phyloP scores from a whole-genome alignment of 2,888 invertebrate species.

The Tenthredo livida region DNA sequence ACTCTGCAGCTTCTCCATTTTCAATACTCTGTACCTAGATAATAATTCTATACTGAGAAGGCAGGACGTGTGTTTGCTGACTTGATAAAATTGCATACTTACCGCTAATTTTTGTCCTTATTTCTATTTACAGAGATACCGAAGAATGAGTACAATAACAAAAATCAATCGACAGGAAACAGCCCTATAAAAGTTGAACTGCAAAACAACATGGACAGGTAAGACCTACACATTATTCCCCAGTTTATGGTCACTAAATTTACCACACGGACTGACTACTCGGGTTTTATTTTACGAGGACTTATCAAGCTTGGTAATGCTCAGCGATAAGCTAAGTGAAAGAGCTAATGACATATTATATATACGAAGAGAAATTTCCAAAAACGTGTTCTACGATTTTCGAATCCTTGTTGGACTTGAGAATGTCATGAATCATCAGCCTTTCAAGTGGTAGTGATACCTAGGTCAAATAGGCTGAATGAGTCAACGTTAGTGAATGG shows the following conservation, averaged over 20 bases:
- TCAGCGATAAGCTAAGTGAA: not conserved
- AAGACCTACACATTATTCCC: slow-evolving; percentile 59
- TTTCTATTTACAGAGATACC: slow-evolving; percentile 87
- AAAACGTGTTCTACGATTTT: slow-evolving; percentile 35
- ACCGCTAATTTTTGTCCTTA: slow-evolving; percentile 58
- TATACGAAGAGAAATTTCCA: slow-evolving; percentile 4
- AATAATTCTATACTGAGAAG: not conserved
- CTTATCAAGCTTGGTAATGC: not conserved
- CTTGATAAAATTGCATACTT: not conserved
- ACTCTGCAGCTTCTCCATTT: not conserved
- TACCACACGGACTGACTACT: not conserved
- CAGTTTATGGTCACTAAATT: not conserved
- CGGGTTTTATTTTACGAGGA: not conserved
- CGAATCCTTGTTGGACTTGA: slow-evolving; percentile 32
- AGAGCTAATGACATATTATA: not conserved
- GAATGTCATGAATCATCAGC: slow-evolving; percentile 47
- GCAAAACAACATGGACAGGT: slow-evolving; percentile 80
- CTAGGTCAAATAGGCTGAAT: slow-evolving; percentile 24
- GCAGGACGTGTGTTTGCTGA: slow-evolving; percentile 1
- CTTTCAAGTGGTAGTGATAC: slow-evolving; percentile 9
- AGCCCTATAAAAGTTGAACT: slow-evolving; percentile 89
- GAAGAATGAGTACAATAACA: slow-evolving; percentile 92
- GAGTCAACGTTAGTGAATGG: slow-evolving; percentile 52
- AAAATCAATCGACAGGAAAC: slow-evolving; percentile 90
- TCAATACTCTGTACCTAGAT: not conserved